Evolutionary conservation across 2,888 invertebrate species (phyloP), one percentile per base, ranked within the genome.

Genomic region (Drosophila neotestacea): DNA sequence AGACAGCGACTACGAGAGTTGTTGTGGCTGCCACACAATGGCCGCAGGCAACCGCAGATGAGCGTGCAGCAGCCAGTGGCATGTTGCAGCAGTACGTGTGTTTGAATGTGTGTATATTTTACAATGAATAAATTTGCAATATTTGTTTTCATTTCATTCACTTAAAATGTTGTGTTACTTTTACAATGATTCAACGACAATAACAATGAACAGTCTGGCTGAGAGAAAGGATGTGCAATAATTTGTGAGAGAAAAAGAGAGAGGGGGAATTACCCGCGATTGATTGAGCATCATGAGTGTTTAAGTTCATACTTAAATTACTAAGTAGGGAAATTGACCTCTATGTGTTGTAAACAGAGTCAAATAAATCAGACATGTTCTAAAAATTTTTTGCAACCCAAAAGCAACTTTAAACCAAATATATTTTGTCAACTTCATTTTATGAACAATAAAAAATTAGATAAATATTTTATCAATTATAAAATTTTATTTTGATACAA

Each of bases 91-190:
- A 22, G 27, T 1, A 27, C 44, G 27, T 55, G 48, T 46, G 36
- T 46, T 47, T 58, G 38, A 47, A 16, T 59, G 30, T 27, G 22
- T 52, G 44, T 34, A 47, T 39, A 61, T 52, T 62, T 70, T 52
- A 65, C 79, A 71, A 86, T 81, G 81, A 87, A 89, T 79, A 87
- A 79, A 89, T 87, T 81, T 77, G 73, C 85, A 77, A 81, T 87
- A 85, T 89, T 81, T 85, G 85, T 75, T 87, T 89, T 72, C 85
- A 75, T 86, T 81, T 74, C 79, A 76, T 85, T 76, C 87, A 86
- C 84, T 85, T 86, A 85, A 85, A 85, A 82, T 82, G 66, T 79
- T 79, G 74, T 73, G 76, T 76, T 76, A 48, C 61, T 69, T 64
- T 39, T 41, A 59, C 73, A 79, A 55, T 62, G 66, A 41, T 39